Evolutionary conservation across 2,113 vertebrate species (phyloP), one percentile per base, ranked within the genome.

Genomic region (Formicarius rufipectus): DNA sequence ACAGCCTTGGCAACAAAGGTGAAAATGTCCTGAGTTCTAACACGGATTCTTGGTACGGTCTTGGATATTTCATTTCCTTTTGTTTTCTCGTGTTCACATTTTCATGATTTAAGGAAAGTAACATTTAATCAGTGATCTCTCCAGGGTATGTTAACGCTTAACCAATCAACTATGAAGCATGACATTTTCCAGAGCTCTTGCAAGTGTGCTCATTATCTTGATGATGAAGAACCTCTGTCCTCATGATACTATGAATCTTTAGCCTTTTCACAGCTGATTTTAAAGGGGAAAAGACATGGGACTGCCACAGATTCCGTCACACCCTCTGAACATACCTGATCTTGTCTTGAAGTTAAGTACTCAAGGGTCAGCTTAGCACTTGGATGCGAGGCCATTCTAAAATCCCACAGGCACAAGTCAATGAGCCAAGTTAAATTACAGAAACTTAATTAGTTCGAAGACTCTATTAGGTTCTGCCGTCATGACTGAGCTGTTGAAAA

Each of bases 401-500:
- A 94, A 80, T 92, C 82, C 79, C 90, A 50, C 27, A 86, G 67
- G 50, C 63, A 69, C 1, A 9, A 85, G 45, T 66, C 85, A 88
- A 94, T 86, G 83, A 97, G 85, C 71, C 79, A 74, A 85, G 71
- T 27, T 88, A 90, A 97, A 97, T 88, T 92, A 55, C 85, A 90
- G 75, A 92, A 86, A 95, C 75, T 71, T 79, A 80, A 94, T 94
- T 90, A 93, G 71, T 88, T 90, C 59, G 42, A 88, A 92, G 82
- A 66, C 62, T 87, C 37, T 59, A 89, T 89, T 93, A 95, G 17
- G 42, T 82, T 84, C 68, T 83, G 45, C 59, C 45, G 90, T 80
- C 83, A 66, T 69, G 67, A 83, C 45, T 80, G 58, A 93, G 37
- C n/a, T 79, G 62, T 66, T 88, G 47, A 77, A 84, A 95, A 89